Percentiles rank a stretch among this genome's conserved stretches.
Conservation (phyloP, 2,888 invertebrate genomes). For the Willowsia nigromaculata region DNA sequence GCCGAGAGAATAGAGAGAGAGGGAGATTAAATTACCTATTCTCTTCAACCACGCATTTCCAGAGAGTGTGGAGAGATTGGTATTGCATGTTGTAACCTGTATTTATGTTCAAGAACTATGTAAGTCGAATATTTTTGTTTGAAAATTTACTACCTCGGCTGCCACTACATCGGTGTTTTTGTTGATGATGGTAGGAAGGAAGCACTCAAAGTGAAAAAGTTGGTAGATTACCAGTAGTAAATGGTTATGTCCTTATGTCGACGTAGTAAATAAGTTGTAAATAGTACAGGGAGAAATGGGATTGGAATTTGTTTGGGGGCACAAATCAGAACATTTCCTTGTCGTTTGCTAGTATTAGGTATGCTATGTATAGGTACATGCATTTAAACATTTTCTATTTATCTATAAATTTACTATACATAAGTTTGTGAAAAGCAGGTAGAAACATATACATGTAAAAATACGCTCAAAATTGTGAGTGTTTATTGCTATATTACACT, state of each 20-base stretch:
- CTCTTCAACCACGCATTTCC: not conserved
- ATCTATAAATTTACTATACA: no score
- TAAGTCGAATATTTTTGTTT: not conserved
- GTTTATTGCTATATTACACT: slow-evolving; percentile 33
- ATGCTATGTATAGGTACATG: not conserved
- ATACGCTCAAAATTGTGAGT: slow-evolving; percentile 18
- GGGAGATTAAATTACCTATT: not conserved
- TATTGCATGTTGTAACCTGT: not conserved
- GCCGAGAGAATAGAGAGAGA: no score
- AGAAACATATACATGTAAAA: slow-evolving; percentile 47
- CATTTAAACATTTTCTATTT: not conserved
- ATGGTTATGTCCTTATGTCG: slow-evolving; percentile 59
- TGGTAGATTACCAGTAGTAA: slow-evolving; percentile 52
- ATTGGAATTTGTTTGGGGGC: slow-evolving; percentile 70
- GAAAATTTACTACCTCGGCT: slow-evolving; percentile 11
- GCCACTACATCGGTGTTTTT: slow-evolving; percentile 13
- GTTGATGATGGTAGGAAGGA: slow-evolving; percentile 55
- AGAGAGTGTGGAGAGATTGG: not conserved
- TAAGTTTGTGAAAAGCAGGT: slow-evolving; percentile 36
- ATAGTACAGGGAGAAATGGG: slow-evolving; percentile 58
- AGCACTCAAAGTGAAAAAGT: slow-evolving; percentile 56
- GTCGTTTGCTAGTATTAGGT: not conserved
- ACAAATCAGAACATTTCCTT: slow-evolving; percentile 65
- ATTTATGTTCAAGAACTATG: not conserved
- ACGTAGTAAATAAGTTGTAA: slow-evolving; percentile 71